A percentile compares a stretch with the other conserved stretches of the same genome.
phyloP scores from a whole-genome alignment of 2,888 invertebrate species.

The Deroplatys truncata region DNA sequence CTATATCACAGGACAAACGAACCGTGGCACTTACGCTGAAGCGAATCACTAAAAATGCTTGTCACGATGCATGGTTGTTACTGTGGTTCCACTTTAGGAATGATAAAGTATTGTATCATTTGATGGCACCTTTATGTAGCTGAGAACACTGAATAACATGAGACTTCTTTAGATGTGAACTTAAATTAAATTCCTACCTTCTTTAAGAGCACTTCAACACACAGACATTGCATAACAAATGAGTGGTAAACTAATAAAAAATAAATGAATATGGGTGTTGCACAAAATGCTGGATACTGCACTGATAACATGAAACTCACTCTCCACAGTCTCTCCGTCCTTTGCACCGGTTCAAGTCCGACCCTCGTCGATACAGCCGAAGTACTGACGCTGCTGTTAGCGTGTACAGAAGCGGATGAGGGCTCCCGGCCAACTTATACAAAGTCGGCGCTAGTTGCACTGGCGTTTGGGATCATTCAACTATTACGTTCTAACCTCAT shows the following conservation, averaged over 20 bases:
- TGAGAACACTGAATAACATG: too few relatives aligned
- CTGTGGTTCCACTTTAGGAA: too few relatives aligned
- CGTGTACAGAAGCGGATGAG: background rate
- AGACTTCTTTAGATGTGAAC: background rate
- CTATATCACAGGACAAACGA: background rate
- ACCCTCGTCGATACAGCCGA: constrained; percentile 9
- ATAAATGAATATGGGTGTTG: too few relatives aligned
- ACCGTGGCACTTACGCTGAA: background rate
- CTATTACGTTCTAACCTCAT: background rate
- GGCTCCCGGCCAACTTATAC: background rate
- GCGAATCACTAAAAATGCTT: background rate
- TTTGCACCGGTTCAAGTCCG: constrained; percentile 4
- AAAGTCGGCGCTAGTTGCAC: background rate
- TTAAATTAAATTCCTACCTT: background rate
- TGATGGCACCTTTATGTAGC: background rate
- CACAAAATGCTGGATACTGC: too few relatives aligned
- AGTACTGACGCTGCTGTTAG: background rate
- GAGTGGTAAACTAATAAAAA: background rate
- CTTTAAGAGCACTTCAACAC: background rate
- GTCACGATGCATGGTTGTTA: background rate
- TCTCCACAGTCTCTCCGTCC: background rate
- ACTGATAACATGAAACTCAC: background rate
- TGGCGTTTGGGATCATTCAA: background rate
- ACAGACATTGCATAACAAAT: background rate
- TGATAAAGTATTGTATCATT: too few relatives aligned